Conservation (phyloP, 2,888 invertebrate species). For the Mythimna pallens region DNA sequence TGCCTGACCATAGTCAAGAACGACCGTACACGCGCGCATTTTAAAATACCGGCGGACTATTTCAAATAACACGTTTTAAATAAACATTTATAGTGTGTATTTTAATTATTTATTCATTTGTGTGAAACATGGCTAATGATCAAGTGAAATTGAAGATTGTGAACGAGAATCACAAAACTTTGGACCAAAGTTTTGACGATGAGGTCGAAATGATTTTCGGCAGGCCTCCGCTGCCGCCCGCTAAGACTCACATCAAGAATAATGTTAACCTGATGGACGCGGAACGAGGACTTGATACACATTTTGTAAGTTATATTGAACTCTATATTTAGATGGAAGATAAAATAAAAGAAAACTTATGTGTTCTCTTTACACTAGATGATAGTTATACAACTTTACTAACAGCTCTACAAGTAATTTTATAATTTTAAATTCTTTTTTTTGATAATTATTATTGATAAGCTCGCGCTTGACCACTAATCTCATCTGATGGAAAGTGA, state of each 20-base stretch:
- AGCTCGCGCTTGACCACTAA: too few species aligned
- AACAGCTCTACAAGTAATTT: neutral
- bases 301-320: constrained; percentile 38
- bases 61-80: constrained; percentile 41
- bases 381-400: neutral
- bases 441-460: too few species aligned
- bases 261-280: constrained; percentile 63
- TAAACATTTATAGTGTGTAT: constrained; percentile 8
- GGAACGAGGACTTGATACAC: constrained; percentile 29
- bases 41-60: constrained; percentile 3
- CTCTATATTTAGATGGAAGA: neutral
- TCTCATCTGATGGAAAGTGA: too few species aligned
- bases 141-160: constrained; percentile 69
- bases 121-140: constrained; percentile 66
- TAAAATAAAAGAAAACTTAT: neutral
- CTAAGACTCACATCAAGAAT: constrained; percentile 61
- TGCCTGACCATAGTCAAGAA: constrained; percentile 10
- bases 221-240: constrained; percentile 69
- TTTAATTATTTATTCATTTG: constrained; percentile 31
- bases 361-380: neutral
- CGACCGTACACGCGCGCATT: constrained; percentile 24
- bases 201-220: constrained; percentile 83
- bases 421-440: too few species aligned
- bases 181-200: constrained; percentile 66
- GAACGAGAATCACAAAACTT: constrained; percentile 68